phyloP scores from a whole-genome alignment of 1,140 invertebrate genomes.

The Sarcophaga peregrina region DNA sequence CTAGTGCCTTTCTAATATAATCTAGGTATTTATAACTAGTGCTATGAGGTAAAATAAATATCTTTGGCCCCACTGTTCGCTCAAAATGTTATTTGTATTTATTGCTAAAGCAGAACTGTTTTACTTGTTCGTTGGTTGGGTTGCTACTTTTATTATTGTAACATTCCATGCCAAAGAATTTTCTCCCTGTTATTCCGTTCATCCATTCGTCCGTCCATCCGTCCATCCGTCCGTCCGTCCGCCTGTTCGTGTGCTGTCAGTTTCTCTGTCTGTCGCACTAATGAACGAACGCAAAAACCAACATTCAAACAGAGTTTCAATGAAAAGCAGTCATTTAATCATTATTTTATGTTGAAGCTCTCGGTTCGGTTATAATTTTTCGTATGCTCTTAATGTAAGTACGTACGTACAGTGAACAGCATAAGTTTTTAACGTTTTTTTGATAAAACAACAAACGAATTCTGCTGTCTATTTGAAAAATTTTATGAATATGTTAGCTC shows the following conservation, averaged over 20 bases:
- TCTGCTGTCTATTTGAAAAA: too few species aligned
- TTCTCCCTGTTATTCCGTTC: not conserved
- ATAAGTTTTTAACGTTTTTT: too few species aligned
- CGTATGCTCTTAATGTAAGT: not conserved
- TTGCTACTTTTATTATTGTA: constrained; percentile 41
- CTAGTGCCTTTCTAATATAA: too few species aligned
- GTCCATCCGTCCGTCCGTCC: not conserved
- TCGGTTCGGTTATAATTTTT: constrained; percentile 18
- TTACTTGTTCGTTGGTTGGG: constrained; percentile 3
- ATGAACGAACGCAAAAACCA: not conserved
- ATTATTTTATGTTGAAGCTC: constrained; percentile 27
- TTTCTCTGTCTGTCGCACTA: not conserved
- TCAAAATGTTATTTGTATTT: not conserved
- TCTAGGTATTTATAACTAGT: too few species aligned
- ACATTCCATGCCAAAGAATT: constrained; percentile 33
- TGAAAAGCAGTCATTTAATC: constrained; percentile 31
- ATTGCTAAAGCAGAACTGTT: constrained; percentile 21
- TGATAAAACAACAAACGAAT: too few species aligned
- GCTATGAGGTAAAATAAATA: too few species aligned
- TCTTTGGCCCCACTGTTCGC: not conserved
- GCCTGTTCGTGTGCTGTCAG: not conserved
- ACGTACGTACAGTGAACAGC: not conserved
- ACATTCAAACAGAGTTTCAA: not conserved
- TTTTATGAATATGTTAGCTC: too few species aligned
- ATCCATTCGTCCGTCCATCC: too few species aligned